Evolutionary conservation across 2,888 invertebrate species (phyloP), one percentile per base, ranked within the genome.

Genomic region (Cataglyphis altisquamis): DNA sequence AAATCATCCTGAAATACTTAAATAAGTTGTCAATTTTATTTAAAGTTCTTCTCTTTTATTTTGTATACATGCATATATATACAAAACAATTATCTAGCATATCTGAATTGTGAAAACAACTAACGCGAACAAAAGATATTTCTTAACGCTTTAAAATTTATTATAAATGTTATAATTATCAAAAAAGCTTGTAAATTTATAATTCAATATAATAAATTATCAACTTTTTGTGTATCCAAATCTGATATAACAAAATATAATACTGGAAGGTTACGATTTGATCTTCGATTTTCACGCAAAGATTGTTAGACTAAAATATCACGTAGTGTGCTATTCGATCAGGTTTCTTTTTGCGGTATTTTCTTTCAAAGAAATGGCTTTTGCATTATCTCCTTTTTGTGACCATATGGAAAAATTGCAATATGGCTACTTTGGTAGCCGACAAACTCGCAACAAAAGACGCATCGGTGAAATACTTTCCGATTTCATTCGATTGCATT

Each of bases 331-430:
- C 77, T 48, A 77, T 66, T 77, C 67, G 77, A 77, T 77, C 77
- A 67, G 67, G 45, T 55, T 77, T 39, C 77, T 29, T 67, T 41
- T 39, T 67, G 39, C n/a, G 29, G 55, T 77, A 77, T 77, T 67
- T 77, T 67, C 67, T 67, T 67, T 67, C 55, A 77, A 77, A 77
- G 67, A 67, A 77, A 77, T 77, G 67, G 67, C 67, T 77, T 55
- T 67, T 77, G 77, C 77, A 67, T 77, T 77, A 77, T 77, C 67
- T 55, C 9, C 55, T 25, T 55, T 67, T 15, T 39, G 55, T 52
- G 15, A 29, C n/a, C 36, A 29, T 64, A 55, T 55, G n/a, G 25
- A 67, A 77, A 77, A 67, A 55, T 77, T 55, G 55, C 66, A 77
- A 55, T 66, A 77, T 21, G 52, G 52, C 39, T 29, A 55, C 36